Base-by-base conservation (phyloP, 2,113 vertebrate genomes). In the Leuciscus idus region DNA sequence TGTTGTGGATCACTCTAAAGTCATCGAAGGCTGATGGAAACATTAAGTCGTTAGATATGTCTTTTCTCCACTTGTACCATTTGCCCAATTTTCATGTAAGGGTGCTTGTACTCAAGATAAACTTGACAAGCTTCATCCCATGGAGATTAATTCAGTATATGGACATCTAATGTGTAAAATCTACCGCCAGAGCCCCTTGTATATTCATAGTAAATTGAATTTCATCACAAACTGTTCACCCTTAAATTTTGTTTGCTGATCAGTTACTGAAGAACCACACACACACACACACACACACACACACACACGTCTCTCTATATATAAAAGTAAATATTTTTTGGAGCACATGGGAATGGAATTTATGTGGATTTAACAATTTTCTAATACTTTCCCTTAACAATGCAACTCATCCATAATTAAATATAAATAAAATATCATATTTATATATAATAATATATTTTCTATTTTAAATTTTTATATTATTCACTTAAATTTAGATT, bases 1-100 rank as follows among this genome's bases (percentile, higher is more conserved):
- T 48, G 36, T 73, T 52, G 55, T 70, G 74, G 64, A 77, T 83
- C 26, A 12, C 26, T 62, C 46, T 30, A 26, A 83, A 89, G 15
- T 85, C 83, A 83, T 78, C 19, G 70, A 43, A 70, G 12, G 26
- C 26, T 73, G 73, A 73, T 73, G 73, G 83, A 50, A 57, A 77
- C 23, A 59, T 77, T 68, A 62, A 28, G n/a, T 70, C 11, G 39
- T 70, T 76, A 77, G n/a, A 57, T 78, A 23, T 1, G 33, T 57
- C 62, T 79, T 86, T 88, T 81, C 61, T 36, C 17, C 36, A 64
- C 62, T 30, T 66, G 21, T n/a, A 33, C 17, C 26, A 68, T 36
- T 86, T 17, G 33, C 8, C 76, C 39, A 70, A 36, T 81, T 86
- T 33, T 72, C 26, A 74, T 55, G 17, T 68, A 79, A 76, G 36